A percentile compares a stretch with the other conserved stretches of the same genome.
phyloP scores from a whole-genome alignment of 35 echinoderm and acorn worm genomes.

The Nesometra sesokonis region DNA sequence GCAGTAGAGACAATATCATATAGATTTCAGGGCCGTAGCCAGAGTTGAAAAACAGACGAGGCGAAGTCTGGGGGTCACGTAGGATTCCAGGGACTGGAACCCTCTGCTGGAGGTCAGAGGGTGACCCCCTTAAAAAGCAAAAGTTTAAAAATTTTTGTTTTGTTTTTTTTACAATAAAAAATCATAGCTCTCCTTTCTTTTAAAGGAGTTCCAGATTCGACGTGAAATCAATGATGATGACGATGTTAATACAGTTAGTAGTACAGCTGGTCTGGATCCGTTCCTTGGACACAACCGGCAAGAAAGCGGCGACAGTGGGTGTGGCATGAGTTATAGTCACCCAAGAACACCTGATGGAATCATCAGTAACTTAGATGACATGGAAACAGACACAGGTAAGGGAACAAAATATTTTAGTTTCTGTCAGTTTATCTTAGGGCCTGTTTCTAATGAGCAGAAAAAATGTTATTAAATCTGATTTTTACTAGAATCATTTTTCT shows the following conservation, averaged over 20 bases:
- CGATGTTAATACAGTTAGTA: background rate
- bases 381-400: slow-evolving; percentile 77
- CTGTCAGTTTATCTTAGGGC: no score
- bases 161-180: background rate
- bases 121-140: no score
- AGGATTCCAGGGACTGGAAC: no score
- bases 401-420: background rate
- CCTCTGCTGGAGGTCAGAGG: no score
- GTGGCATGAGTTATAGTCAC: slow-evolving; percentile 81
- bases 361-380: slow-evolving; percentile 72
- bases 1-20: no score
- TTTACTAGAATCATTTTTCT: no score
- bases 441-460: no score
- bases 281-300: slow-evolving; percentile 73
- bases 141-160: no score
- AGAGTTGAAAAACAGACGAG: no score
- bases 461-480: no score
- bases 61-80: no score
- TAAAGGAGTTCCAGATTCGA: slow-evolving; percentile 40
- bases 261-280: slow-evolving; percentile 38
- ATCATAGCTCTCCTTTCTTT: slow-evolving; percentile 6
- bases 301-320: slow-evolving; percentile 84
- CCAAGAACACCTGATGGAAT: slow-evolving; percentile 85
- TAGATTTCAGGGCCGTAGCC: no score
- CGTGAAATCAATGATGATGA: slow-evolving; percentile 25